These are phyloP conservation scores for Frankliniella intonsa DNA, from an alignment of 2,888 invertebrate species.

Conservation along the genomic window DNA sequence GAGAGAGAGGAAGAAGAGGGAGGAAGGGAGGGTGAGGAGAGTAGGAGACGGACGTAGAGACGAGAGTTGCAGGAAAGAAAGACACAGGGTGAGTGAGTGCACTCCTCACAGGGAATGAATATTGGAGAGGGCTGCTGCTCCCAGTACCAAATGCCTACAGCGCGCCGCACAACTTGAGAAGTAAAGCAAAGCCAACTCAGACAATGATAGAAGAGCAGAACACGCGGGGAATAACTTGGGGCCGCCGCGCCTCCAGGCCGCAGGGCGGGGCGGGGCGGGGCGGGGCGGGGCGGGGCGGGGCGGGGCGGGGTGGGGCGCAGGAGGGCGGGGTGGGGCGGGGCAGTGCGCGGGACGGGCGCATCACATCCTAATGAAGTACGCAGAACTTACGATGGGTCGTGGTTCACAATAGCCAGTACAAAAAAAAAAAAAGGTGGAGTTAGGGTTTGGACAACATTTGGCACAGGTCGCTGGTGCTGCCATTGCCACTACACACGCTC, in stretches of 20 bases:
- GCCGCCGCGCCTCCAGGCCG: background rate
- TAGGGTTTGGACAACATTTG: too few relatives aligned
- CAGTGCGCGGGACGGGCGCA: too few relatives aligned
- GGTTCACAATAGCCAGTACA: too few relatives aligned
- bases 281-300: too few relatives aligned
- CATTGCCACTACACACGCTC: too few relatives aligned
- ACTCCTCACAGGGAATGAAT: conserved; percentile 22
- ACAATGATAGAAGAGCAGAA: conserved; percentile 15
- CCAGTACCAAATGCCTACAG: conserved; percentile 2
- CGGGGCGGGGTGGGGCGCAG: too few relatives aligned
- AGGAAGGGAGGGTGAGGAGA: background rate
- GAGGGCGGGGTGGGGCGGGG: too few relatives aligned
- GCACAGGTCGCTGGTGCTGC: too few relatives aligned
- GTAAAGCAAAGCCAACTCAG: conserved; percentile 24
- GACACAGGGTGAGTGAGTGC: background rate
- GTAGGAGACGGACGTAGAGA: background rate
- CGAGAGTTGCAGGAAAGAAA: background rate
- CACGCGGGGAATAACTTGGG: conserved; percentile 2
- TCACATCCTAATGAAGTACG: too few relatives aligned
- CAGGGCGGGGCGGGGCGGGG: too few relatives aligned
- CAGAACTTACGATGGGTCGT: too few relatives aligned
- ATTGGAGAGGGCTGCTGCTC: background rate
- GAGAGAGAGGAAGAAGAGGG: conserved; percentile 1
- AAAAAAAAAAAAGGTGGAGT: too few relatives aligned
- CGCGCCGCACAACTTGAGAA: conserved; percentile 6